A percentile compares a stretch with the other conserved stretches of the same genome.
Conservation (phyloP, 1,140 invertebrate genomes). For the Hesperophylax magnus region DNA sequence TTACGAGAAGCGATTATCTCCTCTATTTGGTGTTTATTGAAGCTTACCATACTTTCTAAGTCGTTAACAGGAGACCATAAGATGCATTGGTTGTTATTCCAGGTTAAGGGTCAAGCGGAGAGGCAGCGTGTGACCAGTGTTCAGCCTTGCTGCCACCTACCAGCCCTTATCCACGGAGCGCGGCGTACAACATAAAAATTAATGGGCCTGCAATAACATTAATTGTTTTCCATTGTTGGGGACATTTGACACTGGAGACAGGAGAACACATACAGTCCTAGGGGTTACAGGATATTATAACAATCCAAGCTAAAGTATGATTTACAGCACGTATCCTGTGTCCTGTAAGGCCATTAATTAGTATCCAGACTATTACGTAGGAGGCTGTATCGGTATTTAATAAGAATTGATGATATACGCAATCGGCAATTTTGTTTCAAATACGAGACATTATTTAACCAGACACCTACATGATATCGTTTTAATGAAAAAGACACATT, state of each 20-base stretch:
- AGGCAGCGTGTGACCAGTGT: background rate
- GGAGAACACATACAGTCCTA: background rate
- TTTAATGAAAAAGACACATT: too few relatives aligned
- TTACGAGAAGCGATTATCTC: background rate
- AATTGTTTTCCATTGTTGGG: conserved; percentile 56
- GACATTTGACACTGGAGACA: conserved; percentile 27
- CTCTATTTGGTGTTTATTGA: background rate
- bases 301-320: conserved; percentile 30
- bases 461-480: too few relatives aligned
- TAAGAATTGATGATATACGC: conserved; percentile 19
- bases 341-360: conserved; percentile 26
- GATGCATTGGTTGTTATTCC: too few relatives aligned
- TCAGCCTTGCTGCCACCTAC: background rate
- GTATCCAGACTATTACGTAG: conserved; percentile 20
- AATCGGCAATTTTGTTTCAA: too few relatives aligned
- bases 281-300: background rate
- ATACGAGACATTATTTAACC: too few relatives aligned
- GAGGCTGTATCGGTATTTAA: conserved; percentile 17
- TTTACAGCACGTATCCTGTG: conserved; percentile 31
- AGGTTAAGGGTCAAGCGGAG: too few relatives aligned
- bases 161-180: conserved; percentile 19
- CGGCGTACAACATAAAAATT: conserved; percentile 55
- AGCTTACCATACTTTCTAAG: background rate
- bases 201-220: conserved; percentile 57
- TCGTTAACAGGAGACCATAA: too few relatives aligned